Conservation (phyloP, 2,113 vertebrate species). For the Chrysemys picta region DNA sequence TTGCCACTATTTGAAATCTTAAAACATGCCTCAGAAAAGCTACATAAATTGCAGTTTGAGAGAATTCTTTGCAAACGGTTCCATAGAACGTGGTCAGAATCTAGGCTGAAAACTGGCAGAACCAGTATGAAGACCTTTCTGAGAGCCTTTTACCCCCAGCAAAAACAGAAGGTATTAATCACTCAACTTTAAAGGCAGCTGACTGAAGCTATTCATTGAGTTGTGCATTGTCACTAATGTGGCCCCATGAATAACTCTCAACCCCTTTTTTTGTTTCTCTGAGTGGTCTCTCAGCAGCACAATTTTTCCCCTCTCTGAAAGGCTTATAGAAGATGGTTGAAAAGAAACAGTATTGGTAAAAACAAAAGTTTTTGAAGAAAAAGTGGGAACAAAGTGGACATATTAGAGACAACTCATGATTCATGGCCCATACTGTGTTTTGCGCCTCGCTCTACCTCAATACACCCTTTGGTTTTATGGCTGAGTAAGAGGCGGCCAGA, state of each 20-base stretch:
- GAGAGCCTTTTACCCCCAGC: slow-evolving; percentile 20
- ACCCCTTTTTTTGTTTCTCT: slow-evolving; percentile 84
- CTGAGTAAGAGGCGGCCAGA: slow-evolving; percentile 69
- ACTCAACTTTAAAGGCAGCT: slow-evolving; percentile 83
- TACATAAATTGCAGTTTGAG: slow-evolving; percentile 1
- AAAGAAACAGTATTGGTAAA: slow-evolving; percentile 77
- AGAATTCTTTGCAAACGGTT: slow-evolving; percentile 44
- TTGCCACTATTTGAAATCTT: slow-evolving; percentile 11
- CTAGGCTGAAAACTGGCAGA: slow-evolving; percentile 57
- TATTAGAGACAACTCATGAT: slow-evolving; percentile 84
- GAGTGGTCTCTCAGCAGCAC: slow-evolving; percentile 87
- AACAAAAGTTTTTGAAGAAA: slow-evolving; percentile 81
- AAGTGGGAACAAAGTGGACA: slow-evolving; percentile 75
- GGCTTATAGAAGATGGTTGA: slow-evolving; percentile 83
- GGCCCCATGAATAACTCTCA: slow-evolving; percentile 86
- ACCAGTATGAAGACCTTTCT: slow-evolving; percentile 58
- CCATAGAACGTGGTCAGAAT: slow-evolving; percentile 43
- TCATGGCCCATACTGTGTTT: slow-evolving; percentile 81
- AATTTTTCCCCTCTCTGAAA: slow-evolving; percentile 78
- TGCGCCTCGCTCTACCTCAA: slow-evolving; percentile 77
- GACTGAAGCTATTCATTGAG: slow-evolving; percentile 88
- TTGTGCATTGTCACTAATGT: slow-evolving; percentile 81
- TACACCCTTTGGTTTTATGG: slow-evolving; percentile 85
- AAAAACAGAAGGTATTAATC: slow-evolving; percentile 88
- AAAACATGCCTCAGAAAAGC: not conserved